Base-by-base conservation (phyloP, 1,140 invertebrate species). In the Tetramorium parvispinum region DNA sequence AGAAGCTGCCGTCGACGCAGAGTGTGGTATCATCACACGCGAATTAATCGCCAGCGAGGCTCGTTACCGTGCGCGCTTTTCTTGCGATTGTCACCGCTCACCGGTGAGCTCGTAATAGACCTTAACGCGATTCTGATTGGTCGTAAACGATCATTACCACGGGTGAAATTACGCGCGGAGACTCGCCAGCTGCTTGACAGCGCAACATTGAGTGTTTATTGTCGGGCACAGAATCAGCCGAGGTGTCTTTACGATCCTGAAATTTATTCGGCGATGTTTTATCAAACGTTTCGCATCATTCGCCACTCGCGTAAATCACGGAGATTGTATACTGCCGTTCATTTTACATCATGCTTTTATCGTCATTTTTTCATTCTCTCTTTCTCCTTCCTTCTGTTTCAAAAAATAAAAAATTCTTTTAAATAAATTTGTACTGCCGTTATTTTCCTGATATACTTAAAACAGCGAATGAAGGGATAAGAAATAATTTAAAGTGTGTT, bases 91-190 rank as follows among this genome's bases (percentile, higher is more conserved):
- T 87, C 86, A 88, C 89, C 73, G 78, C 10, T 76, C 66, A 85
- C 73, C 71, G 83, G 66, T 55, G 66, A 55, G 76, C 86, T 86
- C 87, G 83, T 89, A 91, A 89, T 82, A 70, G 78, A 75, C 68
- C 88, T 75, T 82, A 86, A 91, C 85, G 81, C 81, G 53, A 81
- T 73, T 85, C 75, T 89, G 91, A 92, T 92, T 92, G 91, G 88
- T 85, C 81, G 86, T 92, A 92, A 92, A 92, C 83, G 90, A 91
- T 91, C 87, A 85, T 92, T 91, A 91, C 81, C 51, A 71, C 76
- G 57, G 55, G 32, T 87, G n/a, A 91, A 91, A 91, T 91, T 91
- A 73, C 73, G 70, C 37, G 40, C 37, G 65, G 2, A 3, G 21
- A 49, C 59, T 73, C 73, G 75, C 79, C 86, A 81, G 46, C 10